Conservation (phyloP, 2,797 vertebrate species). For the Galago senegalensis region DNA sequence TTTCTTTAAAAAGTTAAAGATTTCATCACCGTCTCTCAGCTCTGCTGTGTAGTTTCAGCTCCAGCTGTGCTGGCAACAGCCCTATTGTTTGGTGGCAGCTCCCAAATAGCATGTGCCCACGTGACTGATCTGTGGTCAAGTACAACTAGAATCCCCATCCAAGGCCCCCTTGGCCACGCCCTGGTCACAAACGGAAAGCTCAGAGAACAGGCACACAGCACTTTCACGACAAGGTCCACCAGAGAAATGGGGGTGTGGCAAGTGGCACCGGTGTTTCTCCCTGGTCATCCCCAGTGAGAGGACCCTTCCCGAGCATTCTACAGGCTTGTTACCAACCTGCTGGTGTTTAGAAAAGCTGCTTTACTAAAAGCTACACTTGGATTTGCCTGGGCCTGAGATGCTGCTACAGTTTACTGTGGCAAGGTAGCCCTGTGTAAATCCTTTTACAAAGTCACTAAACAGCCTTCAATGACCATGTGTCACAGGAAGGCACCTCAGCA, state of each 20-base stretch:
- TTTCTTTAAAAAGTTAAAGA: neutral
- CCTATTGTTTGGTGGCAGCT: rapidly evolving
- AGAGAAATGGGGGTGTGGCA: rapidly evolving
- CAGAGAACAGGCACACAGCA: neutral
- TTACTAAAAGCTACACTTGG: neutral
- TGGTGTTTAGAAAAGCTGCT: neutral
- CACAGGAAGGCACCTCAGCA: neutral
- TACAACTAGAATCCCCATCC: neutral
- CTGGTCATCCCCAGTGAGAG: rapidly evolving
- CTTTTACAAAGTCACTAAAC: neutral
- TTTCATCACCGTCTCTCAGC: rapidly evolving
- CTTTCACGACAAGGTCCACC: rapidly evolving
- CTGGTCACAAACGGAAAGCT: neutral
- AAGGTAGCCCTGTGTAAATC: neutral
- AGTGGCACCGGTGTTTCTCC: rapidly evolving
- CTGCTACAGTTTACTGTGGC: neutral
- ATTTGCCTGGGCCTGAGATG: neutral
- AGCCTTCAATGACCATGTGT: neutral
- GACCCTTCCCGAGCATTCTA: rapidly evolving
- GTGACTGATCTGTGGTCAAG: neutral
- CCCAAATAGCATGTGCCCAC: neutral
- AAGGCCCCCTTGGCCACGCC: neutral
- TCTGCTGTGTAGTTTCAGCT: rapidly evolving
- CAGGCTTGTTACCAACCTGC: too few relatives aligned
- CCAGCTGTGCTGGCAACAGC: too few relatives aligned